Evolutionary conservation across 2,888 invertebrate species (phyloP).

Genomic region (Tinea pellionella): DNA sequence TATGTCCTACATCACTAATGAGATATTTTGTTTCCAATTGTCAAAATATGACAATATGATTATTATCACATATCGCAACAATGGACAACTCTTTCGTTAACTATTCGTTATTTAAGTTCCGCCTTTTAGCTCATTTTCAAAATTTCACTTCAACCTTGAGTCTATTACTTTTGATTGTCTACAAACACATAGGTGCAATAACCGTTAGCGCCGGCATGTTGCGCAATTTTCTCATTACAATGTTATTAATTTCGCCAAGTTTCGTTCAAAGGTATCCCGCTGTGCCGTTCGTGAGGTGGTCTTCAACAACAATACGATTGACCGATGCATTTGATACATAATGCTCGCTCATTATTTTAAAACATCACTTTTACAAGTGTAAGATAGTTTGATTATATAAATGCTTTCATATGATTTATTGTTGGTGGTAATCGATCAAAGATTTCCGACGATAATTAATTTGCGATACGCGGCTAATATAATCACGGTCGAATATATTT

Average conservation of each 20-base stretch:
- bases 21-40: background rate
- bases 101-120: background rate
- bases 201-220: slow-evolving; percentile 23
- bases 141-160: slow-evolving; percentile 44
- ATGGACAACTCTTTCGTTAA: background rate
- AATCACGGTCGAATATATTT: background rate
- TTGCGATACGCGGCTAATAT: no score
- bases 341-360: slow-evolving; percentile 10
- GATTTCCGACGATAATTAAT: no score
- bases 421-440: background rate
- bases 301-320: slow-evolving; percentile 20
- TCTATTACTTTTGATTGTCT: slow-evolving; percentile 48
- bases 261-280: slow-evolving; percentile 49
- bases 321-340: slow-evolving; percentile 6
- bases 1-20: background rate
- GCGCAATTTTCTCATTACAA: slow-evolving; percentile 60
- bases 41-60: no score
- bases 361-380: background rate
- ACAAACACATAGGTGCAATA: slow-evolving; percentile 17
- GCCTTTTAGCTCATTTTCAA: background rate
- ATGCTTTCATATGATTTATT: slow-evolving; percentile 6
- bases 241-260: slow-evolving; percentile 57
- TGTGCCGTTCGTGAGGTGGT: slow-evolving; percentile 30
- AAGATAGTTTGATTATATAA: background rate
- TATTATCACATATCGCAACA: background rate